Evolutionary conservation across 2,888 invertebrate species (phyloP), one percentile per base, ranked within the genome.

Genomic region (Pandemis corylana): DNA sequence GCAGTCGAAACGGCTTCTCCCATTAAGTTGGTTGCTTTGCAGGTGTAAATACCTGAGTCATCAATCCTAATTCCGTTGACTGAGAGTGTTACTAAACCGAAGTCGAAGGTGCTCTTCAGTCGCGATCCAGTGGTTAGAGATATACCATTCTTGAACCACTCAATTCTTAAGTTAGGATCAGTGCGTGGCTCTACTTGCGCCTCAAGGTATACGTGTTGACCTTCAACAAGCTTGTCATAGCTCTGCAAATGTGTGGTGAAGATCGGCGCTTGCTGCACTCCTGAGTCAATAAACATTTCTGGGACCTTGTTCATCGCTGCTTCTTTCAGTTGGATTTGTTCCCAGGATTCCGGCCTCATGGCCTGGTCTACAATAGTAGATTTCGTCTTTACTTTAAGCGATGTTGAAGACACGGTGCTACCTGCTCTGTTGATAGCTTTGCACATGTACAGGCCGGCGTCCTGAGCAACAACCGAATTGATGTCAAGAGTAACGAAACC

Each of bases 1-100:
- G 98, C 97, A 0, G 98, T 98, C 1, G 99, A 98, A 20, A 98
- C 98, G 72, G 99, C 99, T 95, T 99, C 98, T 62, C 99, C 99
- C 75, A 97, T 96, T 77, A 97, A 95, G 88, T 99, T 99, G 12
- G 97, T 97, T 0, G 99, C 99, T 90, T 97, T 97, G 93, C 99
- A 99, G 1, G 98, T 98, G 87, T 99, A 99, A 81, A 98, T 97
- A 7, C 99, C 99, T 3, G 98, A 98, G 91, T 99, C 99, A 83
- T 98, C 98, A 67, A 96, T 96, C 81, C 99, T 96, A 62, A 98
- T 86, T 3, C 98, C 97, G 85, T 98, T 97, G 76, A 99, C 97
- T 15, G 98, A 98, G 44, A 99, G 91, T 0, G 98, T 98, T 0
- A 99, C 99, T 76, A 99, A 95, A 66, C 99, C 99, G 90, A 99